These are phyloP conservation scores for Camponotus floridanus DNA, from an alignment of 1,140 invertebrate genomes.

Conservation along the genomic window DNA sequence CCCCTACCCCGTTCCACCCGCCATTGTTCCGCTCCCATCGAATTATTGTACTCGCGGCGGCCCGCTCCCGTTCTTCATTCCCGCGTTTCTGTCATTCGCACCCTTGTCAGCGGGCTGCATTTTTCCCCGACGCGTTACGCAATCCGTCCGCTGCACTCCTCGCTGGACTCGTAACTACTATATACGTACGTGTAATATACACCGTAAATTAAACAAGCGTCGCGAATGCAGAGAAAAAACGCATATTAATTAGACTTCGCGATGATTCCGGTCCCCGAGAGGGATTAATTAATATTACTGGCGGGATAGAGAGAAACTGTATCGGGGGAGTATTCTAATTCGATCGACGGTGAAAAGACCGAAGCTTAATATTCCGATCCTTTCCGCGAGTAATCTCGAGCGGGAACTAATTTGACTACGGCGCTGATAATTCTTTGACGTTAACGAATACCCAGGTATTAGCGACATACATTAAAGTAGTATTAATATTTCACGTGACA, in stretches of 20 bases:
- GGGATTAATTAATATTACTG: slow-evolving; percentile 49
- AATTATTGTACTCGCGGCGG: slow-evolving; percentile 65
- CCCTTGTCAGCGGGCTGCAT: slow-evolving; percentile 29
- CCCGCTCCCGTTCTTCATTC: slow-evolving; percentile 58
- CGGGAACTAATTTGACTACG: slow-evolving; percentile 9
- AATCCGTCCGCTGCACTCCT: slow-evolving; percentile 39
- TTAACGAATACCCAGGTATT: slow-evolving; percentile 24
- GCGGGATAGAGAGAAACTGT: not conserved
- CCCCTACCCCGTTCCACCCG: not conserved
- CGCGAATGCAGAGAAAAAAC: not conserved
- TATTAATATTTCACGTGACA: slow-evolving; percentile 32
- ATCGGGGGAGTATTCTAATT: not conserved
- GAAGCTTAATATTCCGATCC: not conserved
- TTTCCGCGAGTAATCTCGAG: slow-evolving; percentile 5
- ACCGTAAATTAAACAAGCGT: not conserved
- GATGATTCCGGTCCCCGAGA: not conserved
- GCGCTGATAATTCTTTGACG: slow-evolving; percentile 3
- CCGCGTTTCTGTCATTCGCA: slow-evolving; percentile 56
- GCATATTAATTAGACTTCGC: slow-evolving; percentile 25
- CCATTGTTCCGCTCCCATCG: slow-evolving; percentile 37
- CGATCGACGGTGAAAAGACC: not conserved
- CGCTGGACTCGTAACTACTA: slow-evolving; percentile 10
- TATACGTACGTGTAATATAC: not conserved
- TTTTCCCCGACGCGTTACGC: slow-evolving; percentile 36
- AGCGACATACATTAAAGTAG: slow-evolving; percentile 15